Evolutionary conservation across 2,113 vertebrate genomes (phyloP).

Genomic region (Tympanuchus pallidicinctus): DNA sequence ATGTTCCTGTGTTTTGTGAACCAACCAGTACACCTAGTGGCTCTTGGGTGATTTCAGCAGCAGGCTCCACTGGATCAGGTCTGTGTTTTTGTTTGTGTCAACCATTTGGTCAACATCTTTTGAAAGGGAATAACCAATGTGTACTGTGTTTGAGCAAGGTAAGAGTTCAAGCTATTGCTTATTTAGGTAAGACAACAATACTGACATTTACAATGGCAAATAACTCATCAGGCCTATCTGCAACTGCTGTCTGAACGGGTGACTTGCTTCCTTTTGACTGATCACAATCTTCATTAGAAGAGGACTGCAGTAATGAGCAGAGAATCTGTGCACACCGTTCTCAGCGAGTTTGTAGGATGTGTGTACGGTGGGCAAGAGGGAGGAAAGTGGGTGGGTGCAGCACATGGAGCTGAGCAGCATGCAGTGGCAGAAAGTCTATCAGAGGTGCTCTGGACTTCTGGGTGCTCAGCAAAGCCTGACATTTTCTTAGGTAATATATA

Average conservation of each 20-base stretch:
- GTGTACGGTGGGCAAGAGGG: background rate
- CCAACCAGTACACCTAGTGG: background rate
- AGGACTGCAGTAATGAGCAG: background rate
- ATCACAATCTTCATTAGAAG: background rate
- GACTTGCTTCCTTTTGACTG: background rate
- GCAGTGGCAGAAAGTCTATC: too few relatives aligned
- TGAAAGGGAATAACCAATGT: background rate
- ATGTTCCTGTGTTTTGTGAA: background rate
- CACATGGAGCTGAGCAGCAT: background rate
- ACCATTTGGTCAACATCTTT: background rate
- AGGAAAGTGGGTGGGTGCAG: background rate
- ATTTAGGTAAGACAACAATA: background rate
- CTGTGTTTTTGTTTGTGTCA: background rate
- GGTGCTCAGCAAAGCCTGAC: background rate
- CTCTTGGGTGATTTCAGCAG: background rate
- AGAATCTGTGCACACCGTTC: background rate
- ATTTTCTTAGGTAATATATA: background rate
- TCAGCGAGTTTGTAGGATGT: fast-evolving
- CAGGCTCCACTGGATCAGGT: fast-evolving
- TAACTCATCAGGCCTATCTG: background rate
- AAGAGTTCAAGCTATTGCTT: background rate
- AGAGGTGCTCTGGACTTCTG: background rate
- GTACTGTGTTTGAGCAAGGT: background rate
- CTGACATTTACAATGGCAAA: background rate
- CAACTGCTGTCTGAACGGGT: background rate